Conservation (phyloP, 2,113 vertebrate species). For the Chloebia gouldiae region DNA sequence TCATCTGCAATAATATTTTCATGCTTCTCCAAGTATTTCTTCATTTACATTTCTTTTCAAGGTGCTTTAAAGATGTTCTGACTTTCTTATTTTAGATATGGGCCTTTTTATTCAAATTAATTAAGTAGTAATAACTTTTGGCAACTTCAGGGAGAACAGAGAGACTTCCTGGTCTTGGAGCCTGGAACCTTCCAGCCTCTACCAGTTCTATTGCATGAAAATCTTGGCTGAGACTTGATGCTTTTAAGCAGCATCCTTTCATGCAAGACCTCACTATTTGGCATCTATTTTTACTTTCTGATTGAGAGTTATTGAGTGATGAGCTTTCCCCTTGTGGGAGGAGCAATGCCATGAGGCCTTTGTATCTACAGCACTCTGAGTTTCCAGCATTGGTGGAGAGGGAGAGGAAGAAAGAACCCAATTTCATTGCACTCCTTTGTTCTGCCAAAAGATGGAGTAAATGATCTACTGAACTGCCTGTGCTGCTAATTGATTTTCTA, state of each 20-base stretch:
- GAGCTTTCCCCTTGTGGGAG: not conserved
- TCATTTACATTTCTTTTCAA: not conserved
- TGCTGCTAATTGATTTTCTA: not conserved
- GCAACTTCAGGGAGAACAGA: not conserved
- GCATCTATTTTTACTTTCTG: not conserved
- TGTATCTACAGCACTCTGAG: rapidly evolving
- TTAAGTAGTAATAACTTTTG: not conserved
- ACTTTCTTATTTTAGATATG: not conserved
- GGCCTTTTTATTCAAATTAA: not conserved
- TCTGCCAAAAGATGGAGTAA: slow-evolving; percentile 51
- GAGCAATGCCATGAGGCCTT: not conserved
- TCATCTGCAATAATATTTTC: not conserved
- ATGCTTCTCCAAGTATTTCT: not conserved
- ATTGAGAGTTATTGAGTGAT: not conserved
- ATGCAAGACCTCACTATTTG: not conserved
- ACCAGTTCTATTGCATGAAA: not conserved
- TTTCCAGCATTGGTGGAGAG: not conserved
- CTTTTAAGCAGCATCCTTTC: not conserved
- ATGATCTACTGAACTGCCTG: slow-evolving; percentile 1
- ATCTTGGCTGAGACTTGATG: not conserved
- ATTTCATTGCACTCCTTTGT: not conserved
- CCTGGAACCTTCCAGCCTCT: not conserved
- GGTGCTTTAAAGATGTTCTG: not conserved
- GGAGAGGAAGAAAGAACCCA: not conserved
- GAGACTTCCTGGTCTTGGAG: not conserved